These are phyloP conservation scores for Recurvirostra avosetta DNA, from an alignment of 2,113 vertebrate genomes.

Conservation along the genomic window DNA sequence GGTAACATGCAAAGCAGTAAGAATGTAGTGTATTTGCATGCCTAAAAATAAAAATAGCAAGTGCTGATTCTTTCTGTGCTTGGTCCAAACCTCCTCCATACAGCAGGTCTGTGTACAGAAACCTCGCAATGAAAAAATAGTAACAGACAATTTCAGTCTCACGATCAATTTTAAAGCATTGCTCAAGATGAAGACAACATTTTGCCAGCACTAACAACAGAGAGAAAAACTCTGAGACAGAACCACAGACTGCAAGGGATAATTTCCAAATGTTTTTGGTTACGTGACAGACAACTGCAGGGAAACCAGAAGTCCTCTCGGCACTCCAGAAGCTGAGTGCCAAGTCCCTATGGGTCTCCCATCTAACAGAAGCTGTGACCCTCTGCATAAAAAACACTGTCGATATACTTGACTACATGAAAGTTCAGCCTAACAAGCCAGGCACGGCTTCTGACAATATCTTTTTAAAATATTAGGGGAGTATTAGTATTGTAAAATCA, in stretches of 20 bases:
- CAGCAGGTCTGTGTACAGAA: background rate
- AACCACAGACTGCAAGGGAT: background rate
- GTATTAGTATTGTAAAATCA: background rate
- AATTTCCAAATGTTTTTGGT: background rate
- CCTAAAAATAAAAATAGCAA: background rate
- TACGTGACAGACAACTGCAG: background rate
- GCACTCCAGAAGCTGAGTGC: background rate
- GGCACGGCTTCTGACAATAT: background rate
- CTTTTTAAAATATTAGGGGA: background rate
- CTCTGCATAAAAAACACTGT: background rate
- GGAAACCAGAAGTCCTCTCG: background rate
- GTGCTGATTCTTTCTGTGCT: background rate
- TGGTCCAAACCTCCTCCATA: background rate
- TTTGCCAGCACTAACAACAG: background rate
- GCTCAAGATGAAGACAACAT: background rate
- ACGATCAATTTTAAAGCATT: background rate
- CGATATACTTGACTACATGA: background rate
- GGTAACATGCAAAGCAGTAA: rapidly evolving
- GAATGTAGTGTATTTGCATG: background rate
- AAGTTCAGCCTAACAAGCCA: background rate
- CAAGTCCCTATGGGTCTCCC: rapidly evolving
- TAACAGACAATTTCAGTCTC: background rate
- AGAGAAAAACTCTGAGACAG: background rate
- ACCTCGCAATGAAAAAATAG: background rate
- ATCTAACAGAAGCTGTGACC: background rate